phyloP scores from a whole-genome alignment of 2,888 invertebrate species.

The Drosophila meridionalis region DNA sequence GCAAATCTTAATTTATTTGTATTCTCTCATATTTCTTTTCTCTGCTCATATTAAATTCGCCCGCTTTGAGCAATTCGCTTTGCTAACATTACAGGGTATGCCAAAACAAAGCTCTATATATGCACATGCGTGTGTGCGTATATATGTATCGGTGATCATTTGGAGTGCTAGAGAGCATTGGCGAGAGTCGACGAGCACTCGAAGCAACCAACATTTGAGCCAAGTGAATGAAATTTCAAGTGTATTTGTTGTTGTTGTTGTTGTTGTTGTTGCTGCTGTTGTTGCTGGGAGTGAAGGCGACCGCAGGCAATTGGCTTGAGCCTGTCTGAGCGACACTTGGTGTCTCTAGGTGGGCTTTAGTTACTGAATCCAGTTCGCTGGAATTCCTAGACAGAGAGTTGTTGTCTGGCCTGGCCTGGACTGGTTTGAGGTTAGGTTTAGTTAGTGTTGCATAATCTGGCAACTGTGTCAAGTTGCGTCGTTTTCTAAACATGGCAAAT shows the following conservation, averaged over 20 bases:
- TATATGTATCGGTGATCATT: conserved; percentile 32
- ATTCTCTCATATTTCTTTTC: background rate
- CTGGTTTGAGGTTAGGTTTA: conserved; percentile 58
- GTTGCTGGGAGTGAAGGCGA: conserved; percentile 6
- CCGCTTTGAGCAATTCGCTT: background rate
- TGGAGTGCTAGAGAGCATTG: conserved; percentile 13
- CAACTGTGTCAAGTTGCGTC: conserved; percentile 69
- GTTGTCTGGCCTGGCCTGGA: conserved; percentile 29
- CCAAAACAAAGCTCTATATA: conserved; percentile 3
- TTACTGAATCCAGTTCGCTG: conserved; percentile 52
- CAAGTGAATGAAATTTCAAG: conserved; percentile 64
- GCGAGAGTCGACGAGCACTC: conserved; percentile 20
- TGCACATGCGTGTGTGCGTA: background rate
- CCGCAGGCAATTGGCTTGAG: conserved; percentile 32
- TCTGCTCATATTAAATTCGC: too few relatives aligned
- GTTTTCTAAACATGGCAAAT: conserved; percentile 75
- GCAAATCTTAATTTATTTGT: too few relatives aligned
- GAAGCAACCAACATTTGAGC: conserved; percentile 44
- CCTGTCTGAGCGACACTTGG: conserved; percentile 67
- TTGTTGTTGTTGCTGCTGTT: conserved; percentile 4
- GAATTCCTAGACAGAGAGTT: conserved; percentile 29
- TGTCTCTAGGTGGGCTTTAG: conserved; percentile 31
- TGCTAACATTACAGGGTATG: conserved; percentile 9
- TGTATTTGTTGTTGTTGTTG: conserved; percentile 45
- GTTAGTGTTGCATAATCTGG: conserved; percentile 65